Conservation (phyloP, 2,888 invertebrate genomes). For the Troilus luridus region DNA sequence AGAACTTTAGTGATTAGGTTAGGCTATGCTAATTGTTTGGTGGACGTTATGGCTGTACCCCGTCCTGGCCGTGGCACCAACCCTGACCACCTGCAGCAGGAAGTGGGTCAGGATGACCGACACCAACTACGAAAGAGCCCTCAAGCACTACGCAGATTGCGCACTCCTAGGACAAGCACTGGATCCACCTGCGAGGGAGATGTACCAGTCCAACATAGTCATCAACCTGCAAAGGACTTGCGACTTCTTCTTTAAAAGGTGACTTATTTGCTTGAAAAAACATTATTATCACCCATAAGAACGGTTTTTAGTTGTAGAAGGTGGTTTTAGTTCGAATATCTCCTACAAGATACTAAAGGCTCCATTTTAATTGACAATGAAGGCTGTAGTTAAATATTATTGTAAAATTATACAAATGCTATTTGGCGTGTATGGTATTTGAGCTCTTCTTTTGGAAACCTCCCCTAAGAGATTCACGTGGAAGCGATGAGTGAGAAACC, state of each 20-base stretch:
- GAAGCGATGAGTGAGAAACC: too few species aligned
- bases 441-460: too few species aligned
- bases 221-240: slow-evolving; percentile 51
- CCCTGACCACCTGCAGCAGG: slow-evolving; percentile 13
- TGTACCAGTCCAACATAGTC: slow-evolving; percentile 51
- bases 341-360: too few species aligned
- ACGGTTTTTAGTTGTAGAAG: too few species aligned
- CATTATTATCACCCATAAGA: not conserved
- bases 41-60: slow-evolving; percentile 10
- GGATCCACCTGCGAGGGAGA: not conserved
- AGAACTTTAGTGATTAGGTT: slow-evolving; percentile 23
- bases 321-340: too few species aligned
- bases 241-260: slow-evolving; percentile 56
- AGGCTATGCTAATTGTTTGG: slow-evolving; percentile 36
- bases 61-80: not conserved
- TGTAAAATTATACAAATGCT: too few species aligned
- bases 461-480: too few species aligned
- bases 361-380: too few species aligned
- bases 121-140: slow-evolving; percentile 28
- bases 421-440: too few species aligned
- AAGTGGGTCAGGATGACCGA: slow-evolving; percentile 58
- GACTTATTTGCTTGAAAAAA: not conserved
- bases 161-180: slow-evolving; percentile 1
- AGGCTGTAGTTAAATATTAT: too few species aligned
- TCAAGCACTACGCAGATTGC: slow-evolving; percentile 46